Evolutionary conservation across 2,888 invertebrate species (phyloP).

Genomic region (Meliscaeva auricollis): DNA sequence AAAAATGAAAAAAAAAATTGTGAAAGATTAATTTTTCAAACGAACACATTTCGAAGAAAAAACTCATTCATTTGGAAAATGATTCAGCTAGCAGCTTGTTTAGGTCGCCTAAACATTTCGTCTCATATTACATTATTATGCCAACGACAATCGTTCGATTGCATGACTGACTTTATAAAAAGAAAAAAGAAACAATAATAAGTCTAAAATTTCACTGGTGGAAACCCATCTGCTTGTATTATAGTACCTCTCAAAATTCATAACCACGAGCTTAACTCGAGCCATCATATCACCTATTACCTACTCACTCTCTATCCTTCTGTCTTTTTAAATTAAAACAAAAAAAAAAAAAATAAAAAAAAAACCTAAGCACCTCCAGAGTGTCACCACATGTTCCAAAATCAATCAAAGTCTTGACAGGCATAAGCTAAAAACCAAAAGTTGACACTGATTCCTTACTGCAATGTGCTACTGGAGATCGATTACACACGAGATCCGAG

Average conservation of each 20-base stretch:
- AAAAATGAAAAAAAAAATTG: too few species aligned
- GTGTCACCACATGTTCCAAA: constrained; percentile 71
- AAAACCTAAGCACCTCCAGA: constrained; percentile 43
- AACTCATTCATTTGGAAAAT: constrained; percentile 60
- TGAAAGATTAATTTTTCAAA: too few species aligned
- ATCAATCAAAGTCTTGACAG: constrained; percentile 69
- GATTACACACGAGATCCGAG: constrained; percentile 53
- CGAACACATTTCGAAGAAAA: constrained; percentile 26
- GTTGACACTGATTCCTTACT: constrained; percentile 71
- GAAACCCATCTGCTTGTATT: constrained; percentile 40
- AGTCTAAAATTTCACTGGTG: constrained; percentile 23
- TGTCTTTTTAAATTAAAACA: neutral
- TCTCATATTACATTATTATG: constrained; percentile 42
- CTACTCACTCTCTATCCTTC: neutral
- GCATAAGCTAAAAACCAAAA: constrained; percentile 69
- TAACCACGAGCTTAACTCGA: constrained; percentile 67
- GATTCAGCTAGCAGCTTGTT: constrained; percentile 35
- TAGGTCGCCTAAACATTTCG: constrained; percentile 47
- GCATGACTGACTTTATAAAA: constrained; percentile 46
- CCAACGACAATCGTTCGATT: constrained; percentile 40
- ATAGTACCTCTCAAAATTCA: neutral
- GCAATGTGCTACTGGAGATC: constrained; percentile 75
- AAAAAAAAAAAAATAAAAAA: neutral
- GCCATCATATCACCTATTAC: constrained; percentile 54
- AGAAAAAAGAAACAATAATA: neutral